Evolutionary conservation across 2,113 vertebrate genomes (phyloP).

Genomic region (Noturus placidus): DNA sequence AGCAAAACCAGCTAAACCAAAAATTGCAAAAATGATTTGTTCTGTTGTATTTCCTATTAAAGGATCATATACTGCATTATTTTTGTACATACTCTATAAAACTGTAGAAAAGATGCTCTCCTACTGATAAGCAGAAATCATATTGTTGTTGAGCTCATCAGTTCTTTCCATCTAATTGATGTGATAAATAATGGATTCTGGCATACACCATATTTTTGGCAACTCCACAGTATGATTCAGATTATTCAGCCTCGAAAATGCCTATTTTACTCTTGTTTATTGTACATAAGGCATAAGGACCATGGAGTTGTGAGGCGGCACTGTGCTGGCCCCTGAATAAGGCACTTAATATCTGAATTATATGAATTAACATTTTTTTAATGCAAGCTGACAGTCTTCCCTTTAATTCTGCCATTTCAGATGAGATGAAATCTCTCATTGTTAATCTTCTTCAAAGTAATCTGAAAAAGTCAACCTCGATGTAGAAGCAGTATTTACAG

Average conservation of each 20-base stretch:
- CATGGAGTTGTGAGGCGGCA: background rate
- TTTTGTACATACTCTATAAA: too few relatives aligned
- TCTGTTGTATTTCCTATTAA: background rate
- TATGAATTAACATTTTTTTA: background rate
- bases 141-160: background rate
- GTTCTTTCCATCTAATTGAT: background rate
- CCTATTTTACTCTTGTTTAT: background rate
- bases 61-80: background rate
- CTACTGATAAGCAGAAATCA: background rate
- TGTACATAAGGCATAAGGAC: background rate
- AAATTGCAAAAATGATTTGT: background rate
- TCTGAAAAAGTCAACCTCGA: background rate
- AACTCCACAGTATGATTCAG: background rate
- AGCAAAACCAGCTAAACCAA: background rate
- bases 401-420: background rate
- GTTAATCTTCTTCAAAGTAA: background rate
- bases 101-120: background rate
- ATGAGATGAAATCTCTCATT: background rate
- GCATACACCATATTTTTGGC: background rate
- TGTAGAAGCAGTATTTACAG: background rate
- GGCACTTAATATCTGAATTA: background rate
- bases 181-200: constrained; percentile 2
- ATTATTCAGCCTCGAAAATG: background rate
- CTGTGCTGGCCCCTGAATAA: background rate
- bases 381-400: background rate